Conservation (phyloP, 1,140 invertebrate species). For the Hirudo medicinalis region DNA sequence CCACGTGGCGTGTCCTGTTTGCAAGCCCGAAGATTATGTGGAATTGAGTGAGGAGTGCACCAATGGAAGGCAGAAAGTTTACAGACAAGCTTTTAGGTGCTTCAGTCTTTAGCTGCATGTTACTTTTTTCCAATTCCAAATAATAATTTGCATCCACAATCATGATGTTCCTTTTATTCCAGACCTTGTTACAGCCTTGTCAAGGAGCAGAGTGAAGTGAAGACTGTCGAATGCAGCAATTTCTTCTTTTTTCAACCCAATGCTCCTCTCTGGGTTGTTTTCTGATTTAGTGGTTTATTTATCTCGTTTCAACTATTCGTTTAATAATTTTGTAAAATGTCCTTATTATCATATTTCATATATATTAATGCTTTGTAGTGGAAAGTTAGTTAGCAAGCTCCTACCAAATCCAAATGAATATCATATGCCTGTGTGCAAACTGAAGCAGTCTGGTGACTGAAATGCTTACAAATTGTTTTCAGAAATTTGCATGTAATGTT, state of each 20-base stretch:
- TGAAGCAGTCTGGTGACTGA: neutral
- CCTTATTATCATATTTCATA: too few species aligned
- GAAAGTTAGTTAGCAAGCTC: too few species aligned
- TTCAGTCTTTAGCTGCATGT: neutral
- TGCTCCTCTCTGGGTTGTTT: constrained; percentile 10
- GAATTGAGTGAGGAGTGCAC: constrained; percentile 49
- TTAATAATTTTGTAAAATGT: too few species aligned
- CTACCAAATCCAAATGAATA: too few species aligned
- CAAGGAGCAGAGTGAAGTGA: neutral
- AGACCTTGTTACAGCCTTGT: too few species aligned
- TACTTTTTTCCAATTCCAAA: neutral
- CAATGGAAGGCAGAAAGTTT: constrained; percentile 45
- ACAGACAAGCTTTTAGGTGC: constrained; percentile 26
- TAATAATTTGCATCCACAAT: neutral
- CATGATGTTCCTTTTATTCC: neutral
- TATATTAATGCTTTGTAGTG: too few species aligned
- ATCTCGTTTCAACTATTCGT: too few species aligned
- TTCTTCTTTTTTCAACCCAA: neutral
- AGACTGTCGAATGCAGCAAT: neutral
- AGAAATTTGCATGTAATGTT: neutral
- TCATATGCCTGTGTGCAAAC: too few species aligned
- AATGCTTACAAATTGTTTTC: neutral
- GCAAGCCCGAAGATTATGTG: constrained; percentile 38
- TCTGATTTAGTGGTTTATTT: neutral
- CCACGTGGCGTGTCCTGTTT: constrained; percentile 47